These are phyloP conservation scores for Timema cristinae DNA, from an alignment of 2,888 invertebrate species.

Conservation along the genomic window DNA sequence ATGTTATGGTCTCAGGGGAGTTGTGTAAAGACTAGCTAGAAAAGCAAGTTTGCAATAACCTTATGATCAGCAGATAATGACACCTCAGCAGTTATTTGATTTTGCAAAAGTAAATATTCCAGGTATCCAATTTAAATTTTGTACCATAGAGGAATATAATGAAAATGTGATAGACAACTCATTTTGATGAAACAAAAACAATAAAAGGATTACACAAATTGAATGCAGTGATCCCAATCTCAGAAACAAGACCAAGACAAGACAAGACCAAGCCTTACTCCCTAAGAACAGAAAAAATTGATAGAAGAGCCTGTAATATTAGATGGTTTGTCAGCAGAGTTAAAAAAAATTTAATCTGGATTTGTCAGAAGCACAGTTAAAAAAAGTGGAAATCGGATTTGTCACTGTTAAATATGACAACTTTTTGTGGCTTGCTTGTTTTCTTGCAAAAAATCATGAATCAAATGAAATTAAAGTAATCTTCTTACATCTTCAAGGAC, in stretches of 20 bases:
- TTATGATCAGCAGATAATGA: neutral
- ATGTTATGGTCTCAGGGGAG: neutral
- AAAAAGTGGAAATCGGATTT: conserved; percentile 1
- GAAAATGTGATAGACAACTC: conserved; percentile 2
- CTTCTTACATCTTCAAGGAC: neutral
- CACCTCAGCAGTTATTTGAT: neutral
- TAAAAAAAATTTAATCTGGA: neutral
- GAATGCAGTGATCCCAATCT: neutral
- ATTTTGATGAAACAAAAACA: neutral
- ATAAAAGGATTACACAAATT: neutral
- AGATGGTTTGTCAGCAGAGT: neutral
- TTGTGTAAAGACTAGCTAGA: neutral
- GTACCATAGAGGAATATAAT: conserved; percentile 1
- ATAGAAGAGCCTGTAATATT: conserved; percentile 9
- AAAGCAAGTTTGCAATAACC: conserved; percentile 1
- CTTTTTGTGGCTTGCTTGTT: conserved; percentile 1
- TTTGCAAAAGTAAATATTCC: conserved; percentile 1
- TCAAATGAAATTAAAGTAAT: conserved; percentile 7
- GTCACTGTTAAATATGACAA: neutral
- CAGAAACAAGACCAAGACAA: too few species aligned
- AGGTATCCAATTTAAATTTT: conserved; percentile 10
- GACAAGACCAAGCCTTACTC: neutral
- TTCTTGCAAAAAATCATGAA: conserved; percentile 3
- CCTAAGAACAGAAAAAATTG: neutral
- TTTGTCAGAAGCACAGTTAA: too few species aligned